Evolutionary conservation across 2,888 invertebrate species (phyloP).

Genomic region (Brenthis hecate): DNA sequence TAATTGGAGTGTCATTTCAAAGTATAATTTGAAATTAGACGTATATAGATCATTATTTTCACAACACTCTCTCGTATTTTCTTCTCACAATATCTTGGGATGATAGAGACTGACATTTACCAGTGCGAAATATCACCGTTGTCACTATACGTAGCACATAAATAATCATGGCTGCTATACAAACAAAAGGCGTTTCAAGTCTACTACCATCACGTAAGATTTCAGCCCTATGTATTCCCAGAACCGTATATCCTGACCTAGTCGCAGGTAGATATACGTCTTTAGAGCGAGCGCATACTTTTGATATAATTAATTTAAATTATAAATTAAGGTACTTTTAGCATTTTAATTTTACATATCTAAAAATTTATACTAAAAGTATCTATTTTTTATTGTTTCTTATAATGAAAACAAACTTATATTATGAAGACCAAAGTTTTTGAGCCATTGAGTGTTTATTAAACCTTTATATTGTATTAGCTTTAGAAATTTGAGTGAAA

Average conservation of each 20-base stretch:
- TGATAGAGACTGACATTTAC: conserved; percentile 41
- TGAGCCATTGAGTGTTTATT: too few species aligned
- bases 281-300: conserved; percentile 20
- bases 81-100: conserved; percentile 43
- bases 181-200: conserved; percentile 46
- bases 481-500: too few species aligned
- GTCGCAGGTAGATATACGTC: conserved; percentile 47
- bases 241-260: conserved; percentile 55
- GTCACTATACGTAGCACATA: conserved; percentile 43
- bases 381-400: too few species aligned
- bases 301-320: too few species aligned
- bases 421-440: too few species aligned
- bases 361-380: too few species aligned
- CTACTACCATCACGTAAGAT: conserved; percentile 51
- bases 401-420: too few species aligned
- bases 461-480: too few species aligned
- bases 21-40: background rate
- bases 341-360: too few species aligned
- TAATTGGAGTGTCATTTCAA: too few species aligned
- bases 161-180: conserved; percentile 45
- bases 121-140: conserved; percentile 38
- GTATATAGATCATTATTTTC: conserved; percentile 3
- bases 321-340: too few species aligned
- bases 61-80: conserved; percentile 6
- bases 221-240: conserved; percentile 56